These are phyloP conservation scores for Scaptomyza cyrtandrae DNA, from an alignment of 2,888 invertebrate genomes.

Conservation along the genomic window DNA sequence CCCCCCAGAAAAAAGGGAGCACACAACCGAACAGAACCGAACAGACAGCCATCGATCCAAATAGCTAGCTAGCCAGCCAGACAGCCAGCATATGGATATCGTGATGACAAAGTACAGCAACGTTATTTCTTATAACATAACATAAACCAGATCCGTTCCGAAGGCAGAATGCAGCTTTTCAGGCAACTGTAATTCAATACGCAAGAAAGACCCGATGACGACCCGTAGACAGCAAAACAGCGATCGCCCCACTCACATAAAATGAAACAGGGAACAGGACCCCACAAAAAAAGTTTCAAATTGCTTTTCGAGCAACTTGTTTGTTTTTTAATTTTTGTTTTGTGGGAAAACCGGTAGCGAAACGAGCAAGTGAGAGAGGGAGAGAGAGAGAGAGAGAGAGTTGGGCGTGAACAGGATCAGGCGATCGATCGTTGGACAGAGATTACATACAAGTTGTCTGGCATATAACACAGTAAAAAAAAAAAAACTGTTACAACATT, in stretches of 20 bases:
- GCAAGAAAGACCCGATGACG: constrained; percentile 9
- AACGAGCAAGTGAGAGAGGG: neutral
- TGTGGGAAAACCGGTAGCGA: constrained; percentile 62
- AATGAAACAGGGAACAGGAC: constrained; percentile 39
- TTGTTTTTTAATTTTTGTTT: constrained; percentile 3
- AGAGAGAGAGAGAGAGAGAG: neutral
- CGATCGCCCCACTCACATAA: constrained; percentile 53
- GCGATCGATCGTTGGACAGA: constrained; percentile 39
- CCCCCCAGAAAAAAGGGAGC: constrained; percentile 34
- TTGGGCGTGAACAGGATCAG: constrained; percentile 29
- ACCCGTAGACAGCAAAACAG: constrained; percentile 54
- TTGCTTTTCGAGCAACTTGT: constrained; percentile 69
- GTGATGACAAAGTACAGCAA: constrained; percentile 33
- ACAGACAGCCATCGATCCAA: neutral
- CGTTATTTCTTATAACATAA: neutral
- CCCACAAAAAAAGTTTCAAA: constrained; percentile 64
- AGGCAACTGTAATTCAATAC: constrained; percentile 58
- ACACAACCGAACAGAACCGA: constrained; percentile 3
- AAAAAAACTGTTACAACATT: constrained; percentile 61
- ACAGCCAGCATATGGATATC: constrained; percentile 46
- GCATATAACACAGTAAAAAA: constrained; percentile 4
- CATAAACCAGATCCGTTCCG: constrained; percentile 24
- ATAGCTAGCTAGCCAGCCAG: constrained; percentile 13
- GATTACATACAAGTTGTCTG: constrained; percentile 66
- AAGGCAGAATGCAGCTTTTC: constrained; percentile 32